These are phyloP conservation scores for Uropsilus gracilis DNA, from an alignment of 2,113 vertebrate species.

Conservation along the genomic window DNA sequence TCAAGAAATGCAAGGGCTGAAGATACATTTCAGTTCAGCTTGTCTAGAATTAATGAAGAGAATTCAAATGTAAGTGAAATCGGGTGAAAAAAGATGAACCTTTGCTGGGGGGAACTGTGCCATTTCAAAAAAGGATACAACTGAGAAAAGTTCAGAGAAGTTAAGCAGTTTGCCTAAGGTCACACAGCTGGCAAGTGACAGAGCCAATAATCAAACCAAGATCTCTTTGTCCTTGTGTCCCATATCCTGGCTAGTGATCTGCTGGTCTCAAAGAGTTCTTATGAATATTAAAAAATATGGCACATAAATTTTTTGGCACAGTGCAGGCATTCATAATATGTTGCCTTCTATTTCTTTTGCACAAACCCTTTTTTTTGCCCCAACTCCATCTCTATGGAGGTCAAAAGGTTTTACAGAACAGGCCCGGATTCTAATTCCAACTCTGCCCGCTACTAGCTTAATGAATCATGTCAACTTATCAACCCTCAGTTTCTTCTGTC, in stretches of 20 bases:
- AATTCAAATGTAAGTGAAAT: neutral
- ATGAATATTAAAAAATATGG: neutral
- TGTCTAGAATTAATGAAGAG: neutral
- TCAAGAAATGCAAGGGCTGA: neutral
- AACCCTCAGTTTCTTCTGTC: conserved; percentile 10
- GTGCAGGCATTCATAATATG: neutral
- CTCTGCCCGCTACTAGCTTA: neutral
- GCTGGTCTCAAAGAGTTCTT: neutral
- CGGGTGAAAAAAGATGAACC: no score
- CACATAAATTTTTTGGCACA: neutral
- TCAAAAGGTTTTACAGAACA: neutral
- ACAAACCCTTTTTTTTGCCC: neutral
- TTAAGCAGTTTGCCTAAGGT: neutral
- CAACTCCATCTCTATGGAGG: neutral
- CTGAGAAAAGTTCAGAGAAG: neutral
- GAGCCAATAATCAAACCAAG: neutral
- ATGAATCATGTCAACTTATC: neutral
- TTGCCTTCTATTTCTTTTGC: neutral
- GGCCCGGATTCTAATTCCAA: neutral
- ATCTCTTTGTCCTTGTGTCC: neutral
- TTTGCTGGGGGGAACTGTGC: neutral
- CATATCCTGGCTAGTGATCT: neutral
- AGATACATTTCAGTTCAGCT: neutral
- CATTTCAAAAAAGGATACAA: neutral
- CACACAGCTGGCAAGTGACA: neutral